A percentile compares a stretch with the other conserved stretches of the same genome.
phyloP scores from a whole-genome alignment of 2,797 vertebrate species.

The Acanthurus leucopareius region DNA sequence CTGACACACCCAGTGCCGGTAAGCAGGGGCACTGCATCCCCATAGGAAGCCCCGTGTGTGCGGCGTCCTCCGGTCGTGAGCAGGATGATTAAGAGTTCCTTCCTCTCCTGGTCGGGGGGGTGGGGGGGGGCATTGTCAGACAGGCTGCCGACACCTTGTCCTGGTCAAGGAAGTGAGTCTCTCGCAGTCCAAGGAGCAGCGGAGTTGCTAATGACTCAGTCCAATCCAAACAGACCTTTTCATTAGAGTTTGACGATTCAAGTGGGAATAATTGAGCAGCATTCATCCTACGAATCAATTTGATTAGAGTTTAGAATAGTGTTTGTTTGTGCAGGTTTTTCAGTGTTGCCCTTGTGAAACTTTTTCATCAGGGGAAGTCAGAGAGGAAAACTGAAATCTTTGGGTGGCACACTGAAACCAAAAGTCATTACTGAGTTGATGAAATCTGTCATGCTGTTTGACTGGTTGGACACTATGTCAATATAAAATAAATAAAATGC shows the following conservation, averaged over 20 bases:
- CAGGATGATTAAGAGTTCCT: constrained; percentile 84
- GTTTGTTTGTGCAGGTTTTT: neutral
- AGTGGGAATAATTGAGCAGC: constrained; percentile 37
- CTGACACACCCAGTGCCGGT: constrained; percentile 66
- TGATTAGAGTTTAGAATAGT: constrained; percentile 7
- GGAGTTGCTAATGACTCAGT: constrained; percentile 31
- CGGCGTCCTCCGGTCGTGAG: constrained; percentile 73
- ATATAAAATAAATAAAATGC: no score
- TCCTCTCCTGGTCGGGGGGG: constrained; percentile 77
- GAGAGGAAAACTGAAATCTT: no score
- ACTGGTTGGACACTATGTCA: no score
- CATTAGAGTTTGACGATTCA: constrained; percentile 1
- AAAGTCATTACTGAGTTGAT: no score
- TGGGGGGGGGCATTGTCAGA: constrained; percentile 76
- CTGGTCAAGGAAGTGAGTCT: constrained; percentile 77
- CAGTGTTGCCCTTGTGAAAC: neutral
- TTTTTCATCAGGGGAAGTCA: no score
- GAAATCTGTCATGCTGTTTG: no score
- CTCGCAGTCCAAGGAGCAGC: constrained; percentile 56
- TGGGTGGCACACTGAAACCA: no score
- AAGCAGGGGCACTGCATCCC: constrained; percentile 58
- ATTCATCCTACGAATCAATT: constrained; percentile 35
- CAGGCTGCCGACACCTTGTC: constrained; percentile 81
- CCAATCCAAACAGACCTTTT: constrained; percentile 35
- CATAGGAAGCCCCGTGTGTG: constrained; percentile 76